phyloP scores from a whole-genome alignment of 2,113 vertebrate species.

The Gobiocypris rarus region DNA sequence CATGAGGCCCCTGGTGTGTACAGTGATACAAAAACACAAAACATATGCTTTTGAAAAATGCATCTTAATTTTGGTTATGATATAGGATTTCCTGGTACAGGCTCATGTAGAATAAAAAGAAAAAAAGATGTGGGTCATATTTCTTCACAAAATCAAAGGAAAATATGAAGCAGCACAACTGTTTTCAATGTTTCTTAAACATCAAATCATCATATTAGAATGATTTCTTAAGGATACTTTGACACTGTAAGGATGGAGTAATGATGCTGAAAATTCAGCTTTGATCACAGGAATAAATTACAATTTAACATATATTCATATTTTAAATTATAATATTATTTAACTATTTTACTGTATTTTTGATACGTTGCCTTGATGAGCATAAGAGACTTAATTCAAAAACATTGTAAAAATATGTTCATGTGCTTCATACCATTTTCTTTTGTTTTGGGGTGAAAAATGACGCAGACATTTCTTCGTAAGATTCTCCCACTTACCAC shows the following conservation, averaged over 20 bases:
- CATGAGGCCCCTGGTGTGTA: no score
- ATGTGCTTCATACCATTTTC: not conserved
- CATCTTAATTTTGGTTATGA: not conserved
- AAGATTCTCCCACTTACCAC: not conserved
- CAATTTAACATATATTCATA: not conserved
- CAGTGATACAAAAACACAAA: not conserved
- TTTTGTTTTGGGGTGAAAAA: not conserved
- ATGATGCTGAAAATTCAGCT: no score
- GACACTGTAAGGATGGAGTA: no score
- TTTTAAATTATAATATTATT: not conserved
- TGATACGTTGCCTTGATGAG: not conserved
- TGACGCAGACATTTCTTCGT: not conserved
- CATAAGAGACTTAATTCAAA: not conserved
- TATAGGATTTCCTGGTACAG: not conserved
- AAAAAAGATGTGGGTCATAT: not conserved
- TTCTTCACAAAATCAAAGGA: not conserved
- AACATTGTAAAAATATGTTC: not conserved
- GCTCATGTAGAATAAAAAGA: no score
- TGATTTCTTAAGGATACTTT: no score
- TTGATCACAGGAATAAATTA: not conserved
- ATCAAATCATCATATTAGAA: no score
- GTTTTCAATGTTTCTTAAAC: not conserved
- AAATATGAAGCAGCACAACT: no score
- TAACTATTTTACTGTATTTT: not conserved
- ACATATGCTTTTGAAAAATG: not conserved